Base-by-base conservation (phyloP, 1,140 invertebrate species). In the Ectropis grisescens region DNA sequence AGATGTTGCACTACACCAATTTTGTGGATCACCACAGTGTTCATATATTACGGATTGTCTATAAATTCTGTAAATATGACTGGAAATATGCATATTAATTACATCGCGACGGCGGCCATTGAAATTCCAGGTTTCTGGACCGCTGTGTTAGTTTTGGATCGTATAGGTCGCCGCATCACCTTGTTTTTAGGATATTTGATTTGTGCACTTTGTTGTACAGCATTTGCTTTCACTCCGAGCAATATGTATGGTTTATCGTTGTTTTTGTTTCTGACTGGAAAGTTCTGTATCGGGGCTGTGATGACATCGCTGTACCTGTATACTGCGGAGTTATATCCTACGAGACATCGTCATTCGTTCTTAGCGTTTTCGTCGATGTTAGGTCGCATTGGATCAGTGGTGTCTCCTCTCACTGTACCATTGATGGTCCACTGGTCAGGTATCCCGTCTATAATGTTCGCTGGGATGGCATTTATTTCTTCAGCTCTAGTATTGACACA, bases 21-120 rank as follows among this genome's bases (percentile, higher is more conserved):
- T 44, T 90, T 86, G 69, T 93, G 88, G 90, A 85, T 90, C 7
- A 87, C 89, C 0, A 88, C 88, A 45, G 87, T 88, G 0, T 89
- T 94, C 40, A 86, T 93, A 7, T 95, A 93, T 60, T 95, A 94
- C 52, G 93, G 92, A 0, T 66, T 95, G 16, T 91, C 91, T 2
- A 85, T 94, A 8, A 93, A 93, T 56, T 89, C 92, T 0, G 90
- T 91, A 6, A 87, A 88, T 37, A 81, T 95, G 28, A 87, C 86
- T 9, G 91, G 91, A 1, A 88, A 78, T 47, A 70, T 85, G 45
- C 91, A 92, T 62, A 56, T 88, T 12, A 90, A 91, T 60, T 91
- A 91, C 48, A 86, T 90, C 14, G 72, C 88, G 11, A 85, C 88
- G 8, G 83, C 84, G 7, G 61, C 87, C 2, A 84, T 91, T 1